Conservation (phyloP, 2,888 invertebrate genomes). For the Dioctria linearis region DNA sequence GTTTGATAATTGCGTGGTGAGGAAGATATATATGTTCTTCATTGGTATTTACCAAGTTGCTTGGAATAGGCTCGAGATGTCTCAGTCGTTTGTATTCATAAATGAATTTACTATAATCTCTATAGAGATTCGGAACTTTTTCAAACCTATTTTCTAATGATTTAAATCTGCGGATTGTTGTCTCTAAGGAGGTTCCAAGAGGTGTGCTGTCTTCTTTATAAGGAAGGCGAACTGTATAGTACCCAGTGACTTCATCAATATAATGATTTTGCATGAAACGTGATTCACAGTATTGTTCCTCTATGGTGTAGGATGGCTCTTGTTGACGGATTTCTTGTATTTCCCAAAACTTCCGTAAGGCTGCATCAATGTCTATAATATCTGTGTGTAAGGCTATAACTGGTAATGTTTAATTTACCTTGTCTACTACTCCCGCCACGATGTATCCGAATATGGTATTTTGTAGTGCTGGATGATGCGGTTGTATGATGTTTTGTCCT, state of each 20-base stretch:
- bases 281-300: not conserved
- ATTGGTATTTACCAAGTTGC: no score
- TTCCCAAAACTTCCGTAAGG: constrained; percentile 1
- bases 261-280: not conserved
- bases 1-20: not conserved
- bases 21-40: not conserved
- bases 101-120: not conserved
- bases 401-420: not conserved
- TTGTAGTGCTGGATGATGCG: not conserved
- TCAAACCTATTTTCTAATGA: no score
- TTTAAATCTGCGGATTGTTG: not conserved
- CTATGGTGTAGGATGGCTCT: not conserved
- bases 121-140: no score
- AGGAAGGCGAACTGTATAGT: not conserved
- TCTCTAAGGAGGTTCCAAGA: not conserved
- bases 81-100: not conserved
- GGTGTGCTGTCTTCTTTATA: not conserved
- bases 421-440: not conserved
- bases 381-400: not conserved
- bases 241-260: not conserved
- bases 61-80: not conserved
- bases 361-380: not conserved
- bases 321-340: not conserved
- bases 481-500: not conserved
- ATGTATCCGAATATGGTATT: not conserved